Percentiles rank a stretch among this genome's conserved stretches.
These are phyloP conservation scores for Lampropteryx suffumata DNA, from an alignment of 2,888 invertebrate genomes.

Conservation along the genomic window DNA sequence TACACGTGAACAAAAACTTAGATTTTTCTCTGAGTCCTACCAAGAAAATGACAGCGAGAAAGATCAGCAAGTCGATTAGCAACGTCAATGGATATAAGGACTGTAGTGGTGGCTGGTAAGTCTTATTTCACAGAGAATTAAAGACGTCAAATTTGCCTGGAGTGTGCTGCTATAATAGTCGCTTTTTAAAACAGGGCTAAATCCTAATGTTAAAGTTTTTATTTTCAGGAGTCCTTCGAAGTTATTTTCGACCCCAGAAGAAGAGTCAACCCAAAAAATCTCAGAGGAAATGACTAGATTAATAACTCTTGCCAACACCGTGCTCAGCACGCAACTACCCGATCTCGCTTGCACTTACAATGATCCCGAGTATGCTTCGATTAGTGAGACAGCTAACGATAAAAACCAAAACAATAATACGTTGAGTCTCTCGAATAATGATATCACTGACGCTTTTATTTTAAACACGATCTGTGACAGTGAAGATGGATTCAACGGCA, in stretches of 20 bases:
- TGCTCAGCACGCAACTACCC: slow-evolving; percentile 71
- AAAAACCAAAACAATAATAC: slow-evolving; percentile 41
- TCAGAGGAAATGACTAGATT: slow-evolving; percentile 73
- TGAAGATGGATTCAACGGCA: slow-evolving; percentile 44
- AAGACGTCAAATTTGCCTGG: neutral
- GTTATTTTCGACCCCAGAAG: slow-evolving; percentile 59
- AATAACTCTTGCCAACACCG: slow-evolving; percentile 77
- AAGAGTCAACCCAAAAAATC: slow-evolving; percentile 61
- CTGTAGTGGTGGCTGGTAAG: slow-evolving; percentile 59
- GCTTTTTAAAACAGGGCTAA: too few species aligned
- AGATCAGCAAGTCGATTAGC: slow-evolving; percentile 74
- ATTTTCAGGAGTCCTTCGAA: slow-evolving; percentile 67
- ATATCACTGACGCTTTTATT: slow-evolving; percentile 45
- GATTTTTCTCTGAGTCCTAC: slow-evolving; percentile 56
- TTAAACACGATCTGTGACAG: slow-evolving; percentile 48
- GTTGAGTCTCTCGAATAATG: slow-evolving; percentile 50
- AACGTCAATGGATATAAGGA: slow-evolving; percentile 72
- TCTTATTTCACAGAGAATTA: neutral
- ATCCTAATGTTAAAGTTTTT: neutral
- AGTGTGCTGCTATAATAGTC: too few species aligned
- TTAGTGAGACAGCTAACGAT: slow-evolving; percentile 36
- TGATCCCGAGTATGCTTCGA: slow-evolving; percentile 38
- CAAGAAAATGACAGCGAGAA: slow-evolving; percentile 65
- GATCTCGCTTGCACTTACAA: slow-evolving; percentile 64
- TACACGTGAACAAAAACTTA: slow-evolving; percentile 65